A percentile compares a stretch with the other conserved stretches of the same genome.
Evolutionary conservation across 2,888 invertebrate genomes (phyloP).

Genomic region (Frankliniella fusca): DNA sequence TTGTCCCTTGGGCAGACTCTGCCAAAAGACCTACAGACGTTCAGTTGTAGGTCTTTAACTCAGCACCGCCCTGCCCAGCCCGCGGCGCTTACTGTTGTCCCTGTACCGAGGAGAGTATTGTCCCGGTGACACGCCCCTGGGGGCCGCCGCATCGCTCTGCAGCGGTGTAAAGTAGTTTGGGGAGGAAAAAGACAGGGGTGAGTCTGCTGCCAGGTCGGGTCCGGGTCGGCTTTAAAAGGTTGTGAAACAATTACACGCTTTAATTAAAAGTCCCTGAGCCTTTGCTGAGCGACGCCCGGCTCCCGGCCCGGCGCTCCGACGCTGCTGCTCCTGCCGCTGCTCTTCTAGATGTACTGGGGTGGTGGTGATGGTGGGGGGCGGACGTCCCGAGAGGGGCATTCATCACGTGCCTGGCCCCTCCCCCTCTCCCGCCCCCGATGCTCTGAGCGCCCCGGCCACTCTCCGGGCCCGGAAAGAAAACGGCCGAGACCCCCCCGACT

Average conservation of each 20-base stretch:
- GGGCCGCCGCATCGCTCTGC: not conserved
- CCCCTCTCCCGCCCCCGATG: not conserved
- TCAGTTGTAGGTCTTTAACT: no score
- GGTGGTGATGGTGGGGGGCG: not conserved
- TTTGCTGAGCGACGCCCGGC: not conserved
- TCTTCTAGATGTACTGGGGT: not conserved
- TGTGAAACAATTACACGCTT: conserved; percentile 24
- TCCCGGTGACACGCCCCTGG: no score
- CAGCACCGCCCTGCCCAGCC: no score
- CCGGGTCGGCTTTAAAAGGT: conserved; percentile 5
- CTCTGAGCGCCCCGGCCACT: no score
- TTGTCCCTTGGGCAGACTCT: no score
- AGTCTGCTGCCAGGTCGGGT: not conserved
- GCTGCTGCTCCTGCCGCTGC: not conserved
- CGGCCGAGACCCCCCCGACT: not conserved
- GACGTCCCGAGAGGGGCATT: conserved; percentile 11
- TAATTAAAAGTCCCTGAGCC: conserved; percentile 21
- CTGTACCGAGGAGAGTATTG: no score
- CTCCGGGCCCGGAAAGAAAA: not conserved
- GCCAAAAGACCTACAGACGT: no score
- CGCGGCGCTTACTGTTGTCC: no score
- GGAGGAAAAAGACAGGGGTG: not conserved
- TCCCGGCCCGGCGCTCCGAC: not conserved
- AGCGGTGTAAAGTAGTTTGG: conserved; percentile 2
- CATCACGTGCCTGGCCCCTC: not conserved